Conservation (phyloP, 2,888 invertebrate genomes). For the Teinopalpus imperialis region DNA sequence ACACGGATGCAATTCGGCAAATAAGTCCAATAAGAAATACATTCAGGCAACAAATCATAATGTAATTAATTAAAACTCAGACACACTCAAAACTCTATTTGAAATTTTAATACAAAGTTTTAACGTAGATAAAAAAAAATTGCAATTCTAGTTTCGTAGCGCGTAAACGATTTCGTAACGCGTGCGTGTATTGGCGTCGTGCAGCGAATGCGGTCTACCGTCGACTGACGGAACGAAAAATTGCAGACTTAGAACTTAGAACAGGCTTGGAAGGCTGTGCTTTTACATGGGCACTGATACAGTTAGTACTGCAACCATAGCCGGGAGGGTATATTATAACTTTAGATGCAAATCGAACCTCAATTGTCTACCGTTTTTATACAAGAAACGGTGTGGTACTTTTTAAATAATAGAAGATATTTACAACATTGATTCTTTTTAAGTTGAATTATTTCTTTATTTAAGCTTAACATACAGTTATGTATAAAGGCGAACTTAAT, state of each 20-base stretch:
- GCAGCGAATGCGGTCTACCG: slow-evolving; percentile 28
- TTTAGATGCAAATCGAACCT: slow-evolving; percentile 10
- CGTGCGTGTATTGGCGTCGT: slow-evolving; percentile 17
- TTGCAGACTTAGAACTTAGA: slow-evolving; percentile 27
- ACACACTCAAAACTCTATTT: too few species aligned
- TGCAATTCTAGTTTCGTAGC: neutral
- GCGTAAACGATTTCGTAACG: slow-evolving; percentile 1
- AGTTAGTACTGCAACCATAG: slow-evolving; percentile 33
- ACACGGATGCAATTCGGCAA: slow-evolving; percentile 61
- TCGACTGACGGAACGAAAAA: slow-evolving; percentile 41
- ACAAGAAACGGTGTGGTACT: neutral
- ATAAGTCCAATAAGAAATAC: slow-evolving; percentile 61
- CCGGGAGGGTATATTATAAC: slow-evolving; percentile 36
- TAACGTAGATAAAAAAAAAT: too few species aligned
- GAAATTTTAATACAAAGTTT: too few species aligned
- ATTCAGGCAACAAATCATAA: slow-evolving; percentile 48
- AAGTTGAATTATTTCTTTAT: too few species aligned
- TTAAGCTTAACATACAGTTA: too few species aligned
- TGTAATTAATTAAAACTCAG: neutral
- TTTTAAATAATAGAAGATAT: neutral
- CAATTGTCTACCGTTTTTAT: neutral
- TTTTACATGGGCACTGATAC: slow-evolving; percentile 47
- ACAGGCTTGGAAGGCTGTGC: slow-evolving; percentile 29
- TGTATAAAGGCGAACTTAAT: too few species aligned
- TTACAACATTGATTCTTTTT: too few species aligned